These are phyloP conservation scores for Furcifer pardalis DNA, from an alignment of 2,797 vertebrate species.

Conservation along the genomic window DNA sequence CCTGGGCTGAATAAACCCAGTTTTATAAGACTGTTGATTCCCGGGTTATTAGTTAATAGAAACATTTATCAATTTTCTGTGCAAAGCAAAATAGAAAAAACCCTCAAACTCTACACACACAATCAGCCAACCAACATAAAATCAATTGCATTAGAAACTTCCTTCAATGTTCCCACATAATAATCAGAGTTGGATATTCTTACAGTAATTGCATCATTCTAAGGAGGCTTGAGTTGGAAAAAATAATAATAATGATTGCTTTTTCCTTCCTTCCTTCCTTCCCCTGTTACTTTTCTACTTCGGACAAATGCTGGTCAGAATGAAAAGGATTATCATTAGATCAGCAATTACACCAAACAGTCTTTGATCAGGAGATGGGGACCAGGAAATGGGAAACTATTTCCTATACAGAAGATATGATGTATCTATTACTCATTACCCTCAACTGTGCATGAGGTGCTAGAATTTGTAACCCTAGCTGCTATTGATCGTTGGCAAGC, in stretches of 20 bases:
- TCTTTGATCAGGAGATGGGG: slow-evolving; percentile 69
- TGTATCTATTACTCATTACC: slow-evolving; percentile 53
- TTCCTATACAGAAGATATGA: slow-evolving; percentile 60
- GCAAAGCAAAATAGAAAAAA: slow-evolving; percentile 42
- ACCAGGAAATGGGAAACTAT: slow-evolving; percentile 55
- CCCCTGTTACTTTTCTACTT: slow-evolving; percentile 40
- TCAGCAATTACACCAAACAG: slow-evolving; percentile 64
- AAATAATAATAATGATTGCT: neutral
- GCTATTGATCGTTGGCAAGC: neutral
- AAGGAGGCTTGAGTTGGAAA: slow-evolving; percentile 51
- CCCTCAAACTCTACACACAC: neutral
- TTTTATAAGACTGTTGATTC: slow-evolving; percentile 98
- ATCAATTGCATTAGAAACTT: slow-evolving; percentile 94
- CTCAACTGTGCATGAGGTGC: slow-evolving; percentile 8
- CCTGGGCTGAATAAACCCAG: slow-evolving; percentile 89
- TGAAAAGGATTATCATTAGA: slow-evolving; percentile 65
- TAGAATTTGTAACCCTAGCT: slow-evolving; percentile 28
- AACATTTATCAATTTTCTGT: slow-evolving; percentile 92
- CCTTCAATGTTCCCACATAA: slow-evolving; percentile 88
- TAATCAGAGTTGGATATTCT: slow-evolving; percentile 90
- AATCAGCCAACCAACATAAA: slow-evolving; percentile 76
- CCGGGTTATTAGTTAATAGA: slow-evolving; percentile 97
- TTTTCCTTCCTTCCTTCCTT: slow-evolving; percentile 31
- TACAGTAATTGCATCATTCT: slow-evolving; percentile 76
- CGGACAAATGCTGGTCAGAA: slow-evolving; percentile 45